Base-by-base conservation (phyloP, 1,140 invertebrate genomes). In the Caenorhabditis inopinata region DNA sequence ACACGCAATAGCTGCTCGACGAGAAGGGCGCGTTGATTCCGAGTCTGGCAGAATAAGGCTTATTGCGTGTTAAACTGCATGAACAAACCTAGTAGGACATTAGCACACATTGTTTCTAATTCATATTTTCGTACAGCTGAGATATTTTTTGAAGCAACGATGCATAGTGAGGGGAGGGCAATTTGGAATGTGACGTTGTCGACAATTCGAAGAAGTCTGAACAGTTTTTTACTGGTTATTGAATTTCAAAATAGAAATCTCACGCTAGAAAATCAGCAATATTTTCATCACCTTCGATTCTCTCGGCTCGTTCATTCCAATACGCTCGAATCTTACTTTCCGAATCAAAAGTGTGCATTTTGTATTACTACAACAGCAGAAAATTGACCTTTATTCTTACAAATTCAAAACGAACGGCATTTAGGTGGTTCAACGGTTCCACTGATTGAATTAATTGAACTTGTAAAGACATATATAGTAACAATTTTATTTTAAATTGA, bases 401-500 rank as follows among this genome's bases (percentile, higher is more conserved):
- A 7, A 42, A 42, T 42, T 42, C 5, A 14, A 7, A 5, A 42
- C 38, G 6, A 42, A 14, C 38, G 38, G 38, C 14, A 42, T 42
- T 42, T 7, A 42, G 14, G 38, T 42, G 38, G 38, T 5, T 14
- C 5, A 14, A 14, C 5, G 38, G 5, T 7, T 42, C 38, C 38
- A 42, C 38, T 42, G 14, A 42, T 14, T 42, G 5, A 14, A 42
- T 42, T 5, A 42, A 5, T 42, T n/a, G n/a, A n/a, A 42, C 14
- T 42, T 14, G 14, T 14, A 42, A 14, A 42, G 14, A 42, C 38
- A 42, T 5, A 42, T 42, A 29, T 75, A 48, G 23, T 25, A 73
- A 79, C 35, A 46, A 58, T 5, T 46, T 85, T 49, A 83, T 68
- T 74, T 38, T 83, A 75, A 42, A 42, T 7, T 7, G 35, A 4